Base-by-base conservation (phyloP, 2,888 invertebrate genomes). In the Drosophila kuntzei region DNA sequence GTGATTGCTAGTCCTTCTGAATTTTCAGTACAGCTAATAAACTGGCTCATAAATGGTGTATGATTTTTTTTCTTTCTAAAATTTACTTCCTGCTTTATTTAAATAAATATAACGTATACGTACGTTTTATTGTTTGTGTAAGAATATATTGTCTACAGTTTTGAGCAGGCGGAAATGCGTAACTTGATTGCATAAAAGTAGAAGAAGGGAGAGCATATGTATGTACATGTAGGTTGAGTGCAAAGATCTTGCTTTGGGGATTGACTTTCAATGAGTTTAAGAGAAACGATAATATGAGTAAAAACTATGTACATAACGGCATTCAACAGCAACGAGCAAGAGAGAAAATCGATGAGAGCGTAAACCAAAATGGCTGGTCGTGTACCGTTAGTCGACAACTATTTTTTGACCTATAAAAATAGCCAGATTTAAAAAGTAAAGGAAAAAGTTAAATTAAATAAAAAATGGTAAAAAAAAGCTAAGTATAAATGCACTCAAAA, bases 301-400 rank as follows among this genome's bases (percentile, higher is more conserved):
- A 12, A 7, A 14, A n/a, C n/a, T n/a, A n/a, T n/a, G n/a, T n/a
- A n/a, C 12, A 7, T 6, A n/a, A 6, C 5, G n/a, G 6, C 1
- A n/a, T 12, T 9, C 11, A 29, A 47, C 7, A 18, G 12, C 16
- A 18, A 12, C 2, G 29, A 29, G 34, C 9, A 11, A 9, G 22
- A n/a, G 49, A 11, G 25, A 11, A 14, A 11, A 12, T 14, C 11
- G 22, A 6, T 25, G 37, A 16, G 50, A 51, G 25, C 3, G 25
- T 4, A 16, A 2, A 16, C 1, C 25, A 37, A 22, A 16, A 50
- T 36, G 25, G 12, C 50, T 37, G 25, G 18, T 6, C 11, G 12
- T 32, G 20, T 36, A 25, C 50, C 50, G 50, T 50, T 37, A 37
- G 44, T 7, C 12, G 12, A 29, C 18, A 47, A n/a, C n/a, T n/a